Percentiles rank a stretch among this genome's conserved stretches.
Evolutionary conservation across 2,113 vertebrate genomes (phyloP).

Genomic region (Smithornis capensis): DNA sequence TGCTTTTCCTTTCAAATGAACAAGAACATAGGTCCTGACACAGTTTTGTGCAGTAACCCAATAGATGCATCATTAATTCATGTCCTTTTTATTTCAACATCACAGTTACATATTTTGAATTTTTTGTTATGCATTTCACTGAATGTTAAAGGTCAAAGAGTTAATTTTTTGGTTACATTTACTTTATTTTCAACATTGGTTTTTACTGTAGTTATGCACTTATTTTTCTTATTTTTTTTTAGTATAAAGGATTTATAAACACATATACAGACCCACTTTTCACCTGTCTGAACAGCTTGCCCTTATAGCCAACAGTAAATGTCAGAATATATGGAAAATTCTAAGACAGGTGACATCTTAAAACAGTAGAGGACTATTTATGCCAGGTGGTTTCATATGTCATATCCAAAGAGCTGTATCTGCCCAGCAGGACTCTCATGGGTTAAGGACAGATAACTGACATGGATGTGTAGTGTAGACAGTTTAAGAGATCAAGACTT

Average conservation of each 20-base stretch:
- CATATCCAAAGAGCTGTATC: not conserved
- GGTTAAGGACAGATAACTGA: conserved; percentile 2
- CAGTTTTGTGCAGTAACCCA: not conserved
- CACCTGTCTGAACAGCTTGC: not conserved
- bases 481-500: not conserved
- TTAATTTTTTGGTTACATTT: not conserved
- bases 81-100: not conserved
- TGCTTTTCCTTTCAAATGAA: not conserved
- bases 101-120: not conserved
- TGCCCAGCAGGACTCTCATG: not conserved
- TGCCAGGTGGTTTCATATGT: not conserved
- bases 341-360: not conserved
- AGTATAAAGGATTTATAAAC: not conserved
- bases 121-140: not conserved
- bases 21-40: not conserved
- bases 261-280: not conserved
- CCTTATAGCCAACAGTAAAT: not conserved
- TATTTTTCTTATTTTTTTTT: not conserved
- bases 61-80: accelerated
- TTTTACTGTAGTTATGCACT: not conserved
- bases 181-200: not conserved
- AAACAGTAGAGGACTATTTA: conserved; percentile 25
- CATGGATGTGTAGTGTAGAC: not conserved
- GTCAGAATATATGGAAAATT: conserved; percentile 48
- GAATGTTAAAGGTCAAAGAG: not conserved